Evolutionary conservation across 2,113 vertebrate species (phyloP).

Genomic region (Microcebus griseorufus): DNA sequence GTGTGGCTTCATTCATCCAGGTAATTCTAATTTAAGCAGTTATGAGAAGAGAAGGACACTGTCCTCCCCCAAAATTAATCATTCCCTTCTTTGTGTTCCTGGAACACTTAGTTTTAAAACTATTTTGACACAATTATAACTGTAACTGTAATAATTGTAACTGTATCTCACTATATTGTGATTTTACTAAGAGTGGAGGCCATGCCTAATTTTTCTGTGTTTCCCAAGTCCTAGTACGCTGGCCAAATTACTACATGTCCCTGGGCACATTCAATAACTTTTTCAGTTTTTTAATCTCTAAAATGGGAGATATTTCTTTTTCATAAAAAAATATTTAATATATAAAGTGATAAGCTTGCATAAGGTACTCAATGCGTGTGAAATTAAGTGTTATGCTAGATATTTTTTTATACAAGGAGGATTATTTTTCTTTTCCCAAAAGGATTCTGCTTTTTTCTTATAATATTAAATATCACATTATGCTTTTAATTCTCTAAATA

Average conservation of each 20-base stretch:
- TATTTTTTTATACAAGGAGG: neutral
- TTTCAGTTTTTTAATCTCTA: neutral
- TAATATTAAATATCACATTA: constrained; percentile 32
- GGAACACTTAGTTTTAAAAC: neutral
- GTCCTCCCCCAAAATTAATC: neutral
- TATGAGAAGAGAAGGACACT: neutral
- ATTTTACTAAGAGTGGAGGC: neutral
- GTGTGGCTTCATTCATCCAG: neutral
- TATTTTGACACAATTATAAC: neutral
- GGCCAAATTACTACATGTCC: neutral
- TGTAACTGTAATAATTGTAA: neutral
- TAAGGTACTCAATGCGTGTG: neutral
- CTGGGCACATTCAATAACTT: neutral
- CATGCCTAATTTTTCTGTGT: neutral
- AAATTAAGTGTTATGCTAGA: neutral
- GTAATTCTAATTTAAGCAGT: neutral
- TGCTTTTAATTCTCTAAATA: constrained; percentile 3
- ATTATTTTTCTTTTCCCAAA: neutral
- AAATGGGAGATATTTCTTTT: neutral
- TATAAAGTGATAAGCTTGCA: neutral
- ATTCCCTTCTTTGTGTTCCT: neutral
- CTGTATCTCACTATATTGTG: neutral
- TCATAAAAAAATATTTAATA: neutral
- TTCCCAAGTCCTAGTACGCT: neutral
- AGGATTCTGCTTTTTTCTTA: neutral